A percentile compares a stretch with the other conserved stretches of the same genome.
Evolutionary conservation across 2,888 invertebrate genomes (phyloP).

Genomic region (Iselma pallidipennis): DNA sequence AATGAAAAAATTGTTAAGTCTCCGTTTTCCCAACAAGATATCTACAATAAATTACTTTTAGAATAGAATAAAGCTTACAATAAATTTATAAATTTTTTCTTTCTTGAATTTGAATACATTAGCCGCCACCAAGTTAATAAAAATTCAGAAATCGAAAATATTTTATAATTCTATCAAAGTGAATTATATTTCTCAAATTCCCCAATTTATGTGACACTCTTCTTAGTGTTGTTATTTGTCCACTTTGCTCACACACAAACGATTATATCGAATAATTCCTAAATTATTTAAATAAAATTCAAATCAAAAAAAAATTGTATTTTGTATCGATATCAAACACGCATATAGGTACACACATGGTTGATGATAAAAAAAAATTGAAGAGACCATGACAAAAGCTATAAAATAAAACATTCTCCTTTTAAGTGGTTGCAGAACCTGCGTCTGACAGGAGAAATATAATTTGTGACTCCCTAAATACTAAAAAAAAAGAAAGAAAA

Average conservation of each 20-base stretch:
- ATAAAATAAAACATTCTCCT: constrained; percentile 47
- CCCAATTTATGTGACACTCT: constrained; percentile 12
- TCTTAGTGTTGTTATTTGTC: constrained; percentile 1
- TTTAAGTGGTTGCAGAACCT: constrained; percentile 37
- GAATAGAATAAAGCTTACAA: too few species aligned
- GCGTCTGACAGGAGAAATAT: constrained; percentile 50
- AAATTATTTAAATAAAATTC: neutral
- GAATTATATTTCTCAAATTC: constrained; percentile 15
- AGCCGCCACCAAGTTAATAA: too few species aligned
- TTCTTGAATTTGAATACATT: too few species aligned
- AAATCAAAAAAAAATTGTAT: too few species aligned
- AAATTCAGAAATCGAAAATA: neutral
- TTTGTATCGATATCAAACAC: neutral
- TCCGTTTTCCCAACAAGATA: too few species aligned
- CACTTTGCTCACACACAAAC: too few species aligned
- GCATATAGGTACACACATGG: neutral
- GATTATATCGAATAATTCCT: neutral
- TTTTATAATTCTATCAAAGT: constrained; percentile 17
- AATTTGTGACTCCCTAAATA: constrained; percentile 52
- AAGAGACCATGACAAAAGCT: constrained; percentile 43
- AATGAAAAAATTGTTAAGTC: too few species aligned
- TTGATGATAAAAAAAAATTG: constrained; percentile 21
- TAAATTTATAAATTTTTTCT: too few species aligned
- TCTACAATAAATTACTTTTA: too few species aligned
- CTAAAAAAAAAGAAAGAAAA: too few species aligned